Base-by-base conservation (phyloP, 1,140 invertebrate genomes). In the Eubasilissa regina region DNA sequence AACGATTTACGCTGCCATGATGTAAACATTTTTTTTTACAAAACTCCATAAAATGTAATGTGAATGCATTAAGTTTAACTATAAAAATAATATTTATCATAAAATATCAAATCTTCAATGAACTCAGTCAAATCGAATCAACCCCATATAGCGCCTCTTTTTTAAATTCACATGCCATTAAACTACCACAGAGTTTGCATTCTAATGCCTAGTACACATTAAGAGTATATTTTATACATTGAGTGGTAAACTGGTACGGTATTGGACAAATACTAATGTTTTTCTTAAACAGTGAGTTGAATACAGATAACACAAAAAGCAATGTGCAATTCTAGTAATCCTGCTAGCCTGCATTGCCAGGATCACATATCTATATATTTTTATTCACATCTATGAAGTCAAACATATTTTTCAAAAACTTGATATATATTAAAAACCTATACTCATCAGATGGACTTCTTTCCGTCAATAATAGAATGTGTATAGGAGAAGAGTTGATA, bases 291-390 rank as follows among this genome's bases (percentile, higher is more conserved):
- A 25, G 60, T 43, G 60, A 21, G 35, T 64, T 19, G 60, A 64
- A 19, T 68, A 68, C n/a, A 68, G 35, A 45, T 68, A 68, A 47
- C 64, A 68, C 64, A 68, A 45, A 68, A 68, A 68, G 64, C 64
- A 47, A 47, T 47, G 64, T 68, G 43, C n/a, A 47, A 68, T 47
- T 47, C 64, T 68, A 45, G n/a, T 64, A 12, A n/a, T 64, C 60
- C 60, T 25, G 60, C 35, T 25, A 64, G 58, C 58, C 58, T 62
- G 13, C 25, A 10, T 56, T 35, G 21, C 58, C 48, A 21, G 60
- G 60, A 64, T 58, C 19, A 51, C 11, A 15, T 35, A 64, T 64
- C 60, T 64, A 64, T 64, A 25, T 64, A 35, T 51, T 58, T 19
- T 58, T 19, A 58, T 58, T 15, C 55, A 58, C 55, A 21, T 17